Percentiles rank a stretch among this genome's conserved stretches.
Conservation (phyloP, 2,888 invertebrate genomes). For the Andrena bicolor region DNA sequence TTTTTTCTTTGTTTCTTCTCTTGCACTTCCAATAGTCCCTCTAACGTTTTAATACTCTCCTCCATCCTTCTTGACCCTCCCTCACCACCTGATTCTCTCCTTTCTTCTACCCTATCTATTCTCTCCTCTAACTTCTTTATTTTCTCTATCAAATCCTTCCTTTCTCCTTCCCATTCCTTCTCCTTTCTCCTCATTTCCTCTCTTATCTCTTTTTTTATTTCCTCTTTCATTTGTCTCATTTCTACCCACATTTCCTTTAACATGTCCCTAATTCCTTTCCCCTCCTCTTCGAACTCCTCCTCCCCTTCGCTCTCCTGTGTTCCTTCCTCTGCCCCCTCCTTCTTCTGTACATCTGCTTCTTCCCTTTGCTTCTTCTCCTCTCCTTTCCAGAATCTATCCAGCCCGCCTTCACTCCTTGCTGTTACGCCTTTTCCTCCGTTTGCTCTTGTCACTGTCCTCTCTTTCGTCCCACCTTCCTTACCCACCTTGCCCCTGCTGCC, state of each 20-base stretch:
- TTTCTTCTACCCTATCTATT: too few relatives aligned
- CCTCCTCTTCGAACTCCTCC: background rate
- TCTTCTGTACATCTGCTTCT: background rate
- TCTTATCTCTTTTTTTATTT: background rate
- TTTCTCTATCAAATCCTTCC: background rate
- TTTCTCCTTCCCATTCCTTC: background rate
- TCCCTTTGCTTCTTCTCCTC: background rate
- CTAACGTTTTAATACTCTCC: background rate
- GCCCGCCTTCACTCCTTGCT: too few relatives aligned
- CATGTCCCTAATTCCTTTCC: background rate
- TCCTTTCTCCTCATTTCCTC: background rate
- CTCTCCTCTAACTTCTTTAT: background rate
- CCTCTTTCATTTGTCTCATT: background rate
- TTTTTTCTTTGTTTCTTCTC: background rate
- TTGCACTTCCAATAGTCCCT: background rate
- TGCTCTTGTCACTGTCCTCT: too few relatives aligned
- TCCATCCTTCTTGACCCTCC: background rate
- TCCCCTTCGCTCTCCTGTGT: too few relatives aligned
- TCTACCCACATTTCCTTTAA: background rate
- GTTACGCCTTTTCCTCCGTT: too few relatives aligned
- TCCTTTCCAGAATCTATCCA: background rate
- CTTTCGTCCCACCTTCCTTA: too few relatives aligned
- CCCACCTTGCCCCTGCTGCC: too few relatives aligned
- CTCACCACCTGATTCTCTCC: too few relatives aligned
- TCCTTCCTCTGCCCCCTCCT: background rate